Base-by-base conservation (phyloP, 2,113 vertebrate genomes). In the Setophaga petechia region DNA sequence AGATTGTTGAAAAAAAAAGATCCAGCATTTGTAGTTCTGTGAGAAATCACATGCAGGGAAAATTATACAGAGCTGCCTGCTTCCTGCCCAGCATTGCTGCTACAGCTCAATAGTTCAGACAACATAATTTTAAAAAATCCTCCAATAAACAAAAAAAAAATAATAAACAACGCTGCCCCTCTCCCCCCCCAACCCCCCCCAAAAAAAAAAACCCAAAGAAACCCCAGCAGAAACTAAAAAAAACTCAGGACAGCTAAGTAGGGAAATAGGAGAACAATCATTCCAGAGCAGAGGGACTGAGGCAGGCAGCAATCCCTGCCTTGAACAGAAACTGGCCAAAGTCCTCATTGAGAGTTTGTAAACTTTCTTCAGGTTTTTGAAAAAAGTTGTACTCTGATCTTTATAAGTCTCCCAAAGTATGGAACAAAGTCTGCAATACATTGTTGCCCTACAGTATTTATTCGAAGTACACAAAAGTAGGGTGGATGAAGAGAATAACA, bases 151-250 rank as follows among this genome's bases (percentile, higher is more conserved):
- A 55, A 33, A 55, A 52, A 52, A 28, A 51, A 37, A 37, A 37
- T 9, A 37, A 37, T 9, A 37, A 37, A 37, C 37, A 37, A 37
- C 37, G 37, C 37, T 37, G 37, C 37, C 37, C 37, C 37, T 9
- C 37, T 37, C 7, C 4, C 8, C 1, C 11, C 5, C 5, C 4
- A 46, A 20, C 2, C 3, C 47, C 7, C 22, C 5, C 4, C 5
- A 31, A 30, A 30, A 54, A 54, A 54, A 54, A 30, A 18, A 18
- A 30, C 6, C 14, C 13, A 15, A 54, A 54, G 4, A 28, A 51
- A 16, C 11, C 30, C 11, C 4, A 39, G 22, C 59, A 39, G 5
- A 55, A 74, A 65, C 28, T 37, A 61, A 44, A 28, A 44, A 27
- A n/a, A 28, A 13, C 7, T 2, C 39, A 59, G 44, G 13, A 65